Evolutionary conservation across 2,888 invertebrate species (phyloP).

Genomic region (Drosophila meridiana): DNA sequence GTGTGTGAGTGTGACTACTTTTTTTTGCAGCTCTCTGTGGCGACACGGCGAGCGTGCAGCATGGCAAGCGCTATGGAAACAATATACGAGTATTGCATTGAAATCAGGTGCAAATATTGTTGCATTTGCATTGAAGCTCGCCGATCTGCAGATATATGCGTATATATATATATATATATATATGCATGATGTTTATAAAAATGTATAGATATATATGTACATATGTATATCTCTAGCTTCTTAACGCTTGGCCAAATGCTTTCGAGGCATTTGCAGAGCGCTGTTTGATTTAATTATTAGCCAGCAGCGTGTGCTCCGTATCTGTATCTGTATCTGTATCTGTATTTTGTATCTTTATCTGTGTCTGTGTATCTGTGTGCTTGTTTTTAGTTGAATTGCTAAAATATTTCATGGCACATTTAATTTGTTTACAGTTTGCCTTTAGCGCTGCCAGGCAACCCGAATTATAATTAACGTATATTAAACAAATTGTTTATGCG

Average conservation of each 20-base stretch:
- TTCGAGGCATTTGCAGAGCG: constrained; percentile 50
- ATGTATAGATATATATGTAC: not conserved
- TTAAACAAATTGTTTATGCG: constrained; percentile 25
- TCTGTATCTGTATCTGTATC: not conserved
- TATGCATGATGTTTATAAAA: constrained; percentile 9
- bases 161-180: constrained; percentile 7
- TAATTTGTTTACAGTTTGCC: constrained; percentile 46
- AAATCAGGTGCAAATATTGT: constrained; percentile 79
- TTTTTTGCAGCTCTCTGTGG: constrained; percentile 1
- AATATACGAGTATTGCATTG: constrained; percentile 50
- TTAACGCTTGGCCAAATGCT: constrained; percentile 45
- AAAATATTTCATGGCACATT: constrained; percentile 59
- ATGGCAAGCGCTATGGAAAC: constrained; percentile 36
- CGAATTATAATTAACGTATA: constrained; percentile 29
- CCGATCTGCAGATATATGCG: constrained; percentile 2
- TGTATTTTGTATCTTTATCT: not conserved
- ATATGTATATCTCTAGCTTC: not conserved
- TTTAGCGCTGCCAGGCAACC: constrained; percentile 22
- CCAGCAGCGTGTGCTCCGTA: constrained; percentile 33
- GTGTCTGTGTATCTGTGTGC: constrained; percentile 3
- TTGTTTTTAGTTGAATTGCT: constrained; percentile 55
- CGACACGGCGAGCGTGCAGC: not conserved
- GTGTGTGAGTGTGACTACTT: constrained; percentile 3
- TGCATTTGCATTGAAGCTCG: constrained; percentile 55
- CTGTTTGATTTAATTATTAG: constrained; percentile 72